Base-by-base conservation (phyloP, 2,888 invertebrate species). In the Ennomos erosarius region DNA sequence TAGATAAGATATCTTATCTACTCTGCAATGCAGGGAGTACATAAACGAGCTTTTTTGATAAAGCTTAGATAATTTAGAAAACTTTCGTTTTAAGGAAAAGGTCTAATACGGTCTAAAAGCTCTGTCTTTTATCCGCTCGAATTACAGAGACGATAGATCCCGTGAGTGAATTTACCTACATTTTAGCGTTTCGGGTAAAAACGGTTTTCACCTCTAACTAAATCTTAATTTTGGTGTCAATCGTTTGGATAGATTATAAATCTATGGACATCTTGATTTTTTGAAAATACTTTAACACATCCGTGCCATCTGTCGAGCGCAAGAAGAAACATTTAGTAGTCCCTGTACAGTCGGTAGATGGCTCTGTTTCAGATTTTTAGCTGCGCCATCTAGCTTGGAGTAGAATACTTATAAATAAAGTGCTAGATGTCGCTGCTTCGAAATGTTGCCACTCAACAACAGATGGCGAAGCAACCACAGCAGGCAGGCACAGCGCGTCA, bases 351-450 rank as follows among this genome's bases (percentile, higher is more conserved):
- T 43, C 10, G 26, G 5, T 42, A 44, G 11, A 34, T 34, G 34
- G 33, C 33, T 33, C 34, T 9, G 9, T 10, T 10, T 12, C 10
- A 10, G 9, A 10, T 11, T 26, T 26, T 26, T 26, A 26, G 0
- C 8, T 12, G n/a, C 42, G 55, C 61, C 70, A 75, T 68, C 78
- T 78, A 65, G 62, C 34, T 36, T 43, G 40, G 12, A 63, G 49
- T 63, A 62, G 50, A 8, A 10, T 5, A n/a, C 16, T 11, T 9
- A 4, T 9, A 42, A 10, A 37, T 1, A 5, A 0, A 9, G 35
- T 4, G 8, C 36, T 26, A 61, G 55, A 43, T 55, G 57, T 50
- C 46, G 38, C 35, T 47, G 10, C 1, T 13, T 5, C 10, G 10
- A 34, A 45, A 8, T 42, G 1, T 5, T 4, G 43, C 59, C 53